A percentile compares a stretch with the other conserved stretches of the same genome.
Conservation (phyloP, 2,797 vertebrate species). For the Helarctos malayanus region DNA sequence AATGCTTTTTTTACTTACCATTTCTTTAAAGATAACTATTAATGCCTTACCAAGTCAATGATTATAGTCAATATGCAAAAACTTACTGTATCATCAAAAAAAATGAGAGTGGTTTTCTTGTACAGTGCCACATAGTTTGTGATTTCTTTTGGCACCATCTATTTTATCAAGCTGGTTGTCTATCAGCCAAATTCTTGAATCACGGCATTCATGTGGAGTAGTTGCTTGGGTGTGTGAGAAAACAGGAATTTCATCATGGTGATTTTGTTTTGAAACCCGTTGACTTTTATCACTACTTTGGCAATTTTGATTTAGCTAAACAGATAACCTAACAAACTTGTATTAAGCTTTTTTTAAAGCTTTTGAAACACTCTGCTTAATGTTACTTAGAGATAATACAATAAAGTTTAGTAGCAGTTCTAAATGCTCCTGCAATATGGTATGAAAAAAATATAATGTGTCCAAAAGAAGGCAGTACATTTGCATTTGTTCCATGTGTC, state of each 20-base stretch:
- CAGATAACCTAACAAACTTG: neutral
- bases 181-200: conserved; percentile 56
- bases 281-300: neutral
- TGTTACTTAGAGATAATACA: neutral
- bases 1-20: neutral
- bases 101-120: neutral
- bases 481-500: neutral
- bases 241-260: conserved; percentile 13
- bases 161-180: conserved; percentile 58
- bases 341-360: neutral
- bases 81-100: neutral
- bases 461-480: neutral
- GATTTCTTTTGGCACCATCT: conserved; percentile 41
- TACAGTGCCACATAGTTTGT: neutral
- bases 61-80: neutral
- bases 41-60: neutral
- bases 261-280: conserved; percentile 50
- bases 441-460: neutral
- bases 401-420: neutral
- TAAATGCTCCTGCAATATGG: neutral
- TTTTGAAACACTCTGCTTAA: neutral
- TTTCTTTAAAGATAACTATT: conserved; percentile 22
- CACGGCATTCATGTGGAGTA: conserved; percentile 41
- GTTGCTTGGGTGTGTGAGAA: conserved; percentile 33
- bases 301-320: conserved; percentile 37